These are phyloP conservation scores for Caenorhabditis sinica DNA, from an alignment of 2,888 invertebrate species.

Conservation along the genomic window DNA sequence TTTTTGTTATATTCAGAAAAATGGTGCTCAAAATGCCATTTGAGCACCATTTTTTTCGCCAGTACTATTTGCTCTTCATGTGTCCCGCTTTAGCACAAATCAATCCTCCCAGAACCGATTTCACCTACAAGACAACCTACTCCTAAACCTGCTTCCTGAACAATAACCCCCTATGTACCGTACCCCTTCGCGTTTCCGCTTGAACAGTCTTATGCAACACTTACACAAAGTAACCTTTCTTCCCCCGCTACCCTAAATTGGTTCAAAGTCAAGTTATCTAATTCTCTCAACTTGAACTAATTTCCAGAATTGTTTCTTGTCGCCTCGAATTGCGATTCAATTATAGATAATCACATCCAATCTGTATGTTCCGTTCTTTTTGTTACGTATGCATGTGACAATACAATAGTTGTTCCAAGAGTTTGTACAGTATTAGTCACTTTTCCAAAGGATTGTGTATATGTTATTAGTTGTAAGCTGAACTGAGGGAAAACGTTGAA, in stretches of 20 bases:
- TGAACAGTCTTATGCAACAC: conserved; percentile 7
- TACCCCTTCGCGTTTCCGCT: neutral
- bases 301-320: neutral
- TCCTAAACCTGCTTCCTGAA: neutral
- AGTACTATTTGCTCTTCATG: too few relatives aligned
- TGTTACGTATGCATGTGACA: neutral
- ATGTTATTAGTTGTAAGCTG: neutral
- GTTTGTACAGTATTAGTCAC: neutral
- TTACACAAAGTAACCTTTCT: conserved; percentile 4
- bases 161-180: neutral
- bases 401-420: neutral
- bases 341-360: conserved; percentile 6
- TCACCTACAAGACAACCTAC: too few relatives aligned
- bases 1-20: too few relatives aligned
- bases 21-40: too few relatives aligned
- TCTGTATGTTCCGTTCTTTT: neutral
- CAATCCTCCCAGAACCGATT: too few relatives aligned
- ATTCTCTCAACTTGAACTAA: conserved; percentile 1
- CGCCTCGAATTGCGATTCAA: neutral
- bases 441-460: neutral
- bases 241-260: neutral
- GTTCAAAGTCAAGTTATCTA: conserved; percentile 1
- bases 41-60: too few relatives aligned
- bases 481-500: too few relatives aligned
- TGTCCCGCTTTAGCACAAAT: too few relatives aligned